These are phyloP conservation scores for Leptoclinus maculatus DNA, from an alignment of 2,797 vertebrate genomes.

Conservation along the genomic window DNA sequence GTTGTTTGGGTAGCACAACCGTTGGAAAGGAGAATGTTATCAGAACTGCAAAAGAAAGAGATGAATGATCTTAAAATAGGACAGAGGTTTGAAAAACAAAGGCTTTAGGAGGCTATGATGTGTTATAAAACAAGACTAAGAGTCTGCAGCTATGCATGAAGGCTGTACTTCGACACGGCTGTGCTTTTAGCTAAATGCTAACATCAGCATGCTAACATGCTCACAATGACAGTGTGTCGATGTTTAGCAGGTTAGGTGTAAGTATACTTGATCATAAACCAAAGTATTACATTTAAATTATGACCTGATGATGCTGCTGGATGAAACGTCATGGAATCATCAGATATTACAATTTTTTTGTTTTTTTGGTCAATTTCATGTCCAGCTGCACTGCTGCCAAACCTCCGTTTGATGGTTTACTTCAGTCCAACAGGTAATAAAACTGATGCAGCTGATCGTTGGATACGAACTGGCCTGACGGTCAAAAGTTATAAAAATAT, in stretches of 20 bases:
- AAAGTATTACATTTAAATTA: no score
- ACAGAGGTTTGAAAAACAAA: no score
- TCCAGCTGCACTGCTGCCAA: neutral
- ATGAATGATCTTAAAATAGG: neutral
- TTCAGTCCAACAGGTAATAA: conserved; percentile 6
- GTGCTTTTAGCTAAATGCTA: no score
- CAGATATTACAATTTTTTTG: conserved; percentile 1
- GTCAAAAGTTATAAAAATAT: conserved; percentile 9
- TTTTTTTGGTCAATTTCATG: neutral
- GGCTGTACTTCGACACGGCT: no score
- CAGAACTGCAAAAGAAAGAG: conserved; percentile 2
- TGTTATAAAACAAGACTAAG: neutral
- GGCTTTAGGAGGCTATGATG: neutral
- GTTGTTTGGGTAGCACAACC: neutral
- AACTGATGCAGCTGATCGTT: neutral
- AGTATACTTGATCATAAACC: no score
- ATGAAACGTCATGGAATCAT: no score
- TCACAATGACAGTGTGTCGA: no score
- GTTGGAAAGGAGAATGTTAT: conserved; percentile 6
- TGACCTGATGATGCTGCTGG: no score
- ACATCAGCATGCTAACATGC: no score
- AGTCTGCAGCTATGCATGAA: neutral
- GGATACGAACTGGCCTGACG: no score
- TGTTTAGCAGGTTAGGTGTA: neutral
- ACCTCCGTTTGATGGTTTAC: neutral